Evolutionary conservation across 2,888 invertebrate species (phyloP).

Genomic region (Idaea aversata): DNA sequence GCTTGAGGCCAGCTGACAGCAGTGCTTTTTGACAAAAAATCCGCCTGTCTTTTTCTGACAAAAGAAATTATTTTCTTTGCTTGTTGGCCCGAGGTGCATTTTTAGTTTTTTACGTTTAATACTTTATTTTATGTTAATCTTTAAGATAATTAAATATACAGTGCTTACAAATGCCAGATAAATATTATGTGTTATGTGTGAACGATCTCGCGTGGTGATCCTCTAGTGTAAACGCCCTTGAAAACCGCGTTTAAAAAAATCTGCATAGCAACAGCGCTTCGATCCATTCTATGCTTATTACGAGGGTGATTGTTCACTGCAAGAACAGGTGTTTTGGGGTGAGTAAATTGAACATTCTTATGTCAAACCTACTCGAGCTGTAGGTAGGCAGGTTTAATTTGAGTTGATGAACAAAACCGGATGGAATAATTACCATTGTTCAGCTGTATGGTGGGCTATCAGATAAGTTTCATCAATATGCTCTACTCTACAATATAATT

Average conservation of each 20-base stretch:
- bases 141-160: neutral
- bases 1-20: neutral
- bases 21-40: conserved; percentile 7
- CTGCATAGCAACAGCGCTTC: conserved; percentile 76
- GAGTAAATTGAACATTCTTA: conserved; percentile 31
- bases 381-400: neutral
- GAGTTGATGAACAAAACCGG: neutral
- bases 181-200: conserved; percentile 28
- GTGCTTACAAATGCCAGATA: neutral
- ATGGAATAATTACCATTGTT: neutral
- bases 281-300: conserved; percentile 56
- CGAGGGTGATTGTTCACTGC: conserved; percentile 45
- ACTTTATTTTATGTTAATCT: neutral
- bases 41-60: conserved; percentile 10
- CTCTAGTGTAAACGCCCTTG: conserved; percentile 68
- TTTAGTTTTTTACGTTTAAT: conserved; percentile 50
- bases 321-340: conserved; percentile 61
- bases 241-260: conserved; percentile 66
- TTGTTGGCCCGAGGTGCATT: conserved; percentile 39
- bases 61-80: conserved; percentile 6
- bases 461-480: conserved; percentile 2
- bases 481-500: conserved; percentile 19
- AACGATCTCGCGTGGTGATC: conserved; percentile 36
- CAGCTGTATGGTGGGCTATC: neutral
- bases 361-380: conserved; percentile 3